phyloP scores from a whole-genome alignment of 2,113 vertebrate genomes.

The Lophius piscatorius region DNA sequence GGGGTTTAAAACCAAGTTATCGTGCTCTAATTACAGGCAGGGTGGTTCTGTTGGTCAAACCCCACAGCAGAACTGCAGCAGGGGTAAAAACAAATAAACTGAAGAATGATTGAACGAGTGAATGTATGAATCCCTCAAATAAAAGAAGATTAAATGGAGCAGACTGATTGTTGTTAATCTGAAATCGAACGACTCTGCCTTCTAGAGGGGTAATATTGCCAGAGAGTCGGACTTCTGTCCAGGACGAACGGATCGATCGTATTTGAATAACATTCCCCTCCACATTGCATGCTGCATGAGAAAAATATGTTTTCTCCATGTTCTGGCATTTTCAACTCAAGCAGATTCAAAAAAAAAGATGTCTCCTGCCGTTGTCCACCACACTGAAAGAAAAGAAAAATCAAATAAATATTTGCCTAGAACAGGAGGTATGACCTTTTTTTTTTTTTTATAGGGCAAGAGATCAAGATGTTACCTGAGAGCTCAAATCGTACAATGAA shows the following conservation, averaged over 20 bases:
- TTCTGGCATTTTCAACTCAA: constrained; percentile 43
- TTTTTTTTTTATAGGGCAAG: too few species aligned
- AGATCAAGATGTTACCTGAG: constrained; percentile 14
- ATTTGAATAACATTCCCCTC: constrained; percentile 56
- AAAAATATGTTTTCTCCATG: constrained; percentile 50
- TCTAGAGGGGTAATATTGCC: constrained; percentile 31
- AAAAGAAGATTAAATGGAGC: constrained; percentile 27
- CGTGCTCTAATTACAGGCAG: constrained; percentile 66
- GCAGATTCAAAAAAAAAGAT: constrained; percentile 21
- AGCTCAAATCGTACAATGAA: not conserved
- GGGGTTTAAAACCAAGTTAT: constrained; percentile 57
- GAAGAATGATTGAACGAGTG: constrained; percentile 25
- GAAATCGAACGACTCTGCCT: constrained; percentile 37
- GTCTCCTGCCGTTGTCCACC: constrained; percentile 18
- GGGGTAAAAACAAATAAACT: constrained; percentile 27
- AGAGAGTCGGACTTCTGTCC: constrained; percentile 28
- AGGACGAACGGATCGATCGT: constrained; percentile 69
- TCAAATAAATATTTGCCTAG: constrained; percentile 32
- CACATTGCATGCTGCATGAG: constrained; percentile 46
- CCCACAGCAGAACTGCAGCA: too few species aligned
- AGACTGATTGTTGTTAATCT: constrained; percentile 51
- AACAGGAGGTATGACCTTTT: constrained; percentile 27
- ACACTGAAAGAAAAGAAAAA: constrained; percentile 23
- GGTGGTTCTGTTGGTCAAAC: constrained; percentile 9
- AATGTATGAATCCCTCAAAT: constrained; percentile 44